Evolutionary conservation across 2,113 vertebrate genomes (phyloP), one percentile per base, ranked within the genome.

Genomic region (Cyprinodon tularosa): DNA sequence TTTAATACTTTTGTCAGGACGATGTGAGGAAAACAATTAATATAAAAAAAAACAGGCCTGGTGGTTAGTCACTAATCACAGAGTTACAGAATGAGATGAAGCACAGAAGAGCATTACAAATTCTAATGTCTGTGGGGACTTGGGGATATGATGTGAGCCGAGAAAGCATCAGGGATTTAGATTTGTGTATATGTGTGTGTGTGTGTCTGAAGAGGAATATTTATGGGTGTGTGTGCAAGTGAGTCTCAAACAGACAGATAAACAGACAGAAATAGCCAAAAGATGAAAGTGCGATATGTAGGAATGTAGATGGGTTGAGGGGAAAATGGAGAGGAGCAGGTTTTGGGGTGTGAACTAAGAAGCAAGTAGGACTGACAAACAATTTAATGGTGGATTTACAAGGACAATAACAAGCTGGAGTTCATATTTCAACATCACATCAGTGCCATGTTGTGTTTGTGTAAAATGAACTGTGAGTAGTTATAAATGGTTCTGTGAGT

Each of bases 341-440:
- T 83, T 68, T 79, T 40, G 75, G 72, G 83, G 76, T 81, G 74
- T 74, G 65, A 84, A 65, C 42, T 15, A n/a, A 73, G 84, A 85
- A 76, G 83, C 22, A 44, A 78, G 78, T 22, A 61, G 62, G 68
- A 77, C 66, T 66, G 78, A 81, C 82, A 87, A 77, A 85, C 66
- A 71, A 84, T 88, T 87, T 85, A 88, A 78, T 81, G 82, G 75
- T 69, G 71, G 76, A 84, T 86, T 87, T 86, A 66, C 64, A n/a
- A 40, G 76, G 68, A 84, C 79, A 87, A 78, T 80, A 75, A 88
- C 65, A 78, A 82, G 71, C 66, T 29, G 37, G 42, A 82, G 82
- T 82, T 90, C 76, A 89, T 90, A 83, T 90, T 89, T 85, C 77
- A 76, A 62, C 78, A 84, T 78, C 75, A 48, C 77, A 85, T 78